Conservation (phyloP, 23 tunicate genomes). For the Oikopleura dioica region DNA sequence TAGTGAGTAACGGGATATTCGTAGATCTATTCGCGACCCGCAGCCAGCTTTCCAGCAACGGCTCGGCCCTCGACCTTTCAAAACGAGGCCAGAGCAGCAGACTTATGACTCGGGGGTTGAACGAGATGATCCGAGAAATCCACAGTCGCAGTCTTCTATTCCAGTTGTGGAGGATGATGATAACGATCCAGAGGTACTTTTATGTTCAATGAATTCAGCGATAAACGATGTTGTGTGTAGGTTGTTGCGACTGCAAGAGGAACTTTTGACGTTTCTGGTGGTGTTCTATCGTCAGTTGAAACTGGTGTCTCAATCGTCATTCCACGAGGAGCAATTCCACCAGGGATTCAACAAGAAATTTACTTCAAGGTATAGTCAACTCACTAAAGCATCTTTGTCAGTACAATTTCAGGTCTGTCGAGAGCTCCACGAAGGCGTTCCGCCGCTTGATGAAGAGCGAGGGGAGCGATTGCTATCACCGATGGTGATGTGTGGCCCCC, state of each 20-base stretch:
- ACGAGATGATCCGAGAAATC: no score
- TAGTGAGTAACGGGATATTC: no score
- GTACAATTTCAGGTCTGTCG: not conserved
- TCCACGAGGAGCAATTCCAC: conserved; percentile 80
- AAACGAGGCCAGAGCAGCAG: no score
- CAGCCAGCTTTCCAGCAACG: no score
- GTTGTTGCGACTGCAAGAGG: conserved; percentile 88
- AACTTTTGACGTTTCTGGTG: conserved; percentile 69
- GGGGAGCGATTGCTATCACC: conserved; percentile 92
- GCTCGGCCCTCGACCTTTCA: no score
- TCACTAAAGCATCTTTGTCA: no score
- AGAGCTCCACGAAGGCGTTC: not conserved
- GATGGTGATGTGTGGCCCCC: conserved; percentile 98
- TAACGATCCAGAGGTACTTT: no score
- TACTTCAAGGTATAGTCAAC: conserved; percentile 89
- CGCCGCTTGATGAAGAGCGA: not conserved
- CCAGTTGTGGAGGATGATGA: conserved; percentile 26
- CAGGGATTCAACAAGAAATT: conserved; percentile 47
- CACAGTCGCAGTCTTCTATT: conserved; percentile 1
- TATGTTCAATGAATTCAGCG: no score
- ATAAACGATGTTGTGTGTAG: no score
- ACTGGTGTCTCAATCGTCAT: conserved; percentile 85
- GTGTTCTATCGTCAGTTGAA: conserved; percentile 71
- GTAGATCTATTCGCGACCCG: no score
- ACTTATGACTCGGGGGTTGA: no score